Evolutionary conservation across 1,140 invertebrate species (phyloP).

Genomic region (Nephila pilipes): DNA sequence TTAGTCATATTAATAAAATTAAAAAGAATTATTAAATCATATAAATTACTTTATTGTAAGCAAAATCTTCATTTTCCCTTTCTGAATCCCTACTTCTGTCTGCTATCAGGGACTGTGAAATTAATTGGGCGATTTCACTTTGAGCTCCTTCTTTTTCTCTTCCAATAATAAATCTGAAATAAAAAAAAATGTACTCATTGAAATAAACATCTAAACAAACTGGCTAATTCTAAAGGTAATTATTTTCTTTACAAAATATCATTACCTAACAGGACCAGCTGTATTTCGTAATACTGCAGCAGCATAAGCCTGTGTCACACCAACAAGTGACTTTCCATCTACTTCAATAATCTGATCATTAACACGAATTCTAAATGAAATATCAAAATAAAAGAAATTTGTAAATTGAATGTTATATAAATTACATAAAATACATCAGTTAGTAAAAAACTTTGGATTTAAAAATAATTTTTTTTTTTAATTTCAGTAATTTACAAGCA

Average conservation of each 20-base stretch:
- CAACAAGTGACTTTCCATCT: conserved; percentile 98
- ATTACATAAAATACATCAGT: neutral
- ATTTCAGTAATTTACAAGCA: no score
- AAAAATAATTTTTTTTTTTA: no score
- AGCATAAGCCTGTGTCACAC: conserved; percentile 98
- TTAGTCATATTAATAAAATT: no score
- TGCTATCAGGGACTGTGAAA: conserved; percentile 92
- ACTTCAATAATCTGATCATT: conserved; percentile 99
- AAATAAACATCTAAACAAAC: neutral
- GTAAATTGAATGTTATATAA: neutral
- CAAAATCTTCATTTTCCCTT: conserved; percentile 23
- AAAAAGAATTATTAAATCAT: neutral
- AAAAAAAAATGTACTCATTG: neutral
- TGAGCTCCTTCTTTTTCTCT: conserved; percentile 96
- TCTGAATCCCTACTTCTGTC: conserved; percentile 87
- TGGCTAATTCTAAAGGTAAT: neutral
- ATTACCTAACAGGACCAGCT: conserved; percentile 89
- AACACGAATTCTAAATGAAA: conserved; percentile 86
- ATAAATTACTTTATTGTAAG: neutral
- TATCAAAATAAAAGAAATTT: neutral
- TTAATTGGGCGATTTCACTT: conserved; percentile 90
- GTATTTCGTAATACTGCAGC: conserved; percentile 97
- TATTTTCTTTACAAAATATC: neutral
- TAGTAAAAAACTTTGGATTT: no score
- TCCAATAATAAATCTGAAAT: conserved; percentile 89